Percentiles rank a stretch among this genome's conserved stretches.
These are phyloP conservation scores for Cephus nigrinus DNA, from an alignment of 2,888 invertebrate species.

Conservation along the genomic window DNA sequence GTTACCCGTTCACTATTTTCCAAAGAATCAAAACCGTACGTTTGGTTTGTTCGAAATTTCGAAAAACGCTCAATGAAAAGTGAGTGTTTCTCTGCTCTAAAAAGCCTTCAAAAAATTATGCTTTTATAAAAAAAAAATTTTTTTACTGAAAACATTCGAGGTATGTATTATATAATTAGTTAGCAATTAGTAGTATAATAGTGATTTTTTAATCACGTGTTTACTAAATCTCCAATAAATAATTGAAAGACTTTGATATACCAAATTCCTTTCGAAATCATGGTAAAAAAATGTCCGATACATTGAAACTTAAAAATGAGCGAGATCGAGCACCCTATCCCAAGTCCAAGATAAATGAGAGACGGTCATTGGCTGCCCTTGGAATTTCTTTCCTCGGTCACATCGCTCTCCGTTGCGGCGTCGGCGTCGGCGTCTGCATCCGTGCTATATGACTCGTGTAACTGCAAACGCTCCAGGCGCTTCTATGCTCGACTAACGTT, in stretches of 20 bases:
- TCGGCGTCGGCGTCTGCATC: not conserved
- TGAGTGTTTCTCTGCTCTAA: too few species aligned
- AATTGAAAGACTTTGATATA: too few species aligned
- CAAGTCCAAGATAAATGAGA: not conserved
- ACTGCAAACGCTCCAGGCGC: conserved; percentile 24
- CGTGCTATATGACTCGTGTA: conserved; percentile 35
- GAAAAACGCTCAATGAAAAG: too few species aligned
- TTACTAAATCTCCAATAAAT: too few species aligned
- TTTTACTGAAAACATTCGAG: not conserved
- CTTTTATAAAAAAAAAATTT: not conserved
- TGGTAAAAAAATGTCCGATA: not conserved
- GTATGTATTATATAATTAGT: too few species aligned
- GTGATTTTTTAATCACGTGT: not conserved
- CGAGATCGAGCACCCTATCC: not conserved
- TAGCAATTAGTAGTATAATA: not conserved
- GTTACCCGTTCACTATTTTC: not conserved
- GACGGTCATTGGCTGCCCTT: not conserved
- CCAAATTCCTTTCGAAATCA: not conserved
- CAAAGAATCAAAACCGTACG: not conserved
- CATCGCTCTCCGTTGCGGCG: not conserved
- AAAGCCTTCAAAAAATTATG: not conserved
- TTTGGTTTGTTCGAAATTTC: not conserved
- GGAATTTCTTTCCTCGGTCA: not conserved
- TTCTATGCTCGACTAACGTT: conserved; percentile 35
- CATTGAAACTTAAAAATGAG: not conserved